Conservation (phyloP, 2,888 invertebrate species). For the Phaedon cochleariae region DNA sequence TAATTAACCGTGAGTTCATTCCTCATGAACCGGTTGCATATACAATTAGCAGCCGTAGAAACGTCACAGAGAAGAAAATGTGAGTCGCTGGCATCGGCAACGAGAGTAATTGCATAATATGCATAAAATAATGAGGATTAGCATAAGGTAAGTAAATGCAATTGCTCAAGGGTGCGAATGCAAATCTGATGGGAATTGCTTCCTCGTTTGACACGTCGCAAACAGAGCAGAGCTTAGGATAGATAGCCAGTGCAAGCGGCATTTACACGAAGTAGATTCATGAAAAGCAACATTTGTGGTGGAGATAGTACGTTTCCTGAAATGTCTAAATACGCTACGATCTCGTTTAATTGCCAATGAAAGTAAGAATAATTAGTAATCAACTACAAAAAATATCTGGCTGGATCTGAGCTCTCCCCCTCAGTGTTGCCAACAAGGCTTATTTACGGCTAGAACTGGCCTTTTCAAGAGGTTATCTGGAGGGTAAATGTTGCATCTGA, state of each 20-base stretch:
- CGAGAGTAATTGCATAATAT: constrained; percentile 42
- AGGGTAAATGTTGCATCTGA: too few relatives aligned
- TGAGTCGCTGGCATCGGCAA: constrained; percentile 20
- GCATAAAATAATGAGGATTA: constrained; percentile 46
- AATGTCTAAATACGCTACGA: too few relatives aligned
- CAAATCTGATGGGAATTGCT: constrained; percentile 45
- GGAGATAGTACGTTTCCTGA: too few relatives aligned
- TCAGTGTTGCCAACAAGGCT: too few relatives aligned
- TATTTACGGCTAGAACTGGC: too few relatives aligned
- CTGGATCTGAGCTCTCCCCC: too few relatives aligned
- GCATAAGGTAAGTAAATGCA: constrained; percentile 43
- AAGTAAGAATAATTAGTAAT: too few relatives aligned
- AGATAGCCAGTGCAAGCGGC: background rate
- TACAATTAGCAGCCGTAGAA: constrained; percentile 23
- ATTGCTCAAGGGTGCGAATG: constrained; percentile 44
- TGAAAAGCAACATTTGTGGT: too few relatives aligned
- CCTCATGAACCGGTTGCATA: background rate
- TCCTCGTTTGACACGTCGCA: constrained; percentile 50
- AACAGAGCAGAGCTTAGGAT: background rate
- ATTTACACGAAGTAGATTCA: too few relatives aligned
- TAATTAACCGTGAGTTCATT: background rate
- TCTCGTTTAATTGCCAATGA: too few relatives aligned
- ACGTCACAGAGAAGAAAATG: constrained; percentile 31
- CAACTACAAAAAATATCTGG: too few relatives aligned
- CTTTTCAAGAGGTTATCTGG: too few relatives aligned